Evolutionary conservation across 2,797 vertebrate species (phyloP).

Genomic region (Sternarchorhynchus goeldii): DNA sequence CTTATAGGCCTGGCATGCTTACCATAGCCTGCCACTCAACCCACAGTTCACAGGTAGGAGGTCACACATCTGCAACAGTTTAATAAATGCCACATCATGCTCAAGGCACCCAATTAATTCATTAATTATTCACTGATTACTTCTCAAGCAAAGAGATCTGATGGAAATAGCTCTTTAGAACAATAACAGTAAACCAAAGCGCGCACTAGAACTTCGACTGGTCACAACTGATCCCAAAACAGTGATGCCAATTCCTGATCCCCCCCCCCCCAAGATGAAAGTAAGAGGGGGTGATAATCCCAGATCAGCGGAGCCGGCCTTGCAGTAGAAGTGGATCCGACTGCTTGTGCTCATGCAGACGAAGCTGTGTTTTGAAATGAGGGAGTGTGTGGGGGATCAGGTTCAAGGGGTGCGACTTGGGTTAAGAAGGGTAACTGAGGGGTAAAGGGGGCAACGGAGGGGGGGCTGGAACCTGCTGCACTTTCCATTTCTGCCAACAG

Average conservation of each 20-base stretch:
- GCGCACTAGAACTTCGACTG: not conserved
- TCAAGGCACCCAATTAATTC: constrained; percentile 58
- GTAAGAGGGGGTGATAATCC: constrained; percentile 16
- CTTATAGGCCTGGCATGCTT: constrained; percentile 73
- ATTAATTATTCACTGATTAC: constrained; percentile 57
- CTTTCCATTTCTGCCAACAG: constrained; percentile 25
- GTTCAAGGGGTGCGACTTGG: not conserved
- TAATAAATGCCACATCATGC: constrained; percentile 80
- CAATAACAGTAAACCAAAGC: constrained; percentile 27
- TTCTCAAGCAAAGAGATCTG: constrained; percentile 50
- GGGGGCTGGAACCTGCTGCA: constrained; percentile 25
- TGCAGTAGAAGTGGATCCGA: not conserved
- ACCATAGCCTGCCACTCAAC: constrained; percentile 89
- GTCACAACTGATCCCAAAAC: not conserved
- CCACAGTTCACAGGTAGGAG: constrained; percentile 87
- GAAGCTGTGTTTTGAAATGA: constrained; percentile 20
- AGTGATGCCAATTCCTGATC: not conserved
- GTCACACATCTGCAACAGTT: constrained; percentile 97
- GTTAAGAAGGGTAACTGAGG: too few species aligned
- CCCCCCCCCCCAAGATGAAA: constrained; percentile 1
- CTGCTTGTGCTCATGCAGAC: constrained; percentile 41
- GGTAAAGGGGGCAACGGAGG: not conserved
- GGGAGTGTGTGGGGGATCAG: constrained; percentile 23
- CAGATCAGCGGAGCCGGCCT: not conserved
- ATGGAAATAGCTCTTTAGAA: constrained; percentile 39